Percentiles rank a stretch among this genome's conserved stretches.
Evolutionary conservation across 1,140 invertebrate species (phyloP).

Genomic region (Penaeus chinensis): DNA sequence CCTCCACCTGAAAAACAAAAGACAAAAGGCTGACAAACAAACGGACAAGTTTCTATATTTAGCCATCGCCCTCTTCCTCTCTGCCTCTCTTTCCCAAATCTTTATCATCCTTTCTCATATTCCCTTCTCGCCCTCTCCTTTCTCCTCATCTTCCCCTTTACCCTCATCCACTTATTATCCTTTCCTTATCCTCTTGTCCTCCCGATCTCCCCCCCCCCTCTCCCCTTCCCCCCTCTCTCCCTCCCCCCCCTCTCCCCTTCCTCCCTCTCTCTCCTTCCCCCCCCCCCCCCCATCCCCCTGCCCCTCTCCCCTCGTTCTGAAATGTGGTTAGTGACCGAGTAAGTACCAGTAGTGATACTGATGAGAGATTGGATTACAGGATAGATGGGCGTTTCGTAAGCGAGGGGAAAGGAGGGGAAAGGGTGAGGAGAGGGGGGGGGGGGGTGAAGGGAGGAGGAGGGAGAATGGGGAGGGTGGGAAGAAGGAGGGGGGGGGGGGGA

Average conservation of each 20-base stretch:
- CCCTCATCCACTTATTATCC: no score
- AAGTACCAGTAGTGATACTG: neutral
- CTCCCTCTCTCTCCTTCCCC: neutral
- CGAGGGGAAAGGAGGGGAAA: neutral
- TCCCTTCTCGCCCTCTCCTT: no score
- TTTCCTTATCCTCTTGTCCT: neutral
- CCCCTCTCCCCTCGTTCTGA: neutral
- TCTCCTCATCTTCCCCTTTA: neutral
- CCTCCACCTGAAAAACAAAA: neutral
- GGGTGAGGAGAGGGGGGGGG: neutral
- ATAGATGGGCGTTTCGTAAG: neutral
- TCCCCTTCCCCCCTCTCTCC: no score
- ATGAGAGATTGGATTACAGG: constrained; percentile 6
- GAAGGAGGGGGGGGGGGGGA: neutral
- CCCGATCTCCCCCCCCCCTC: neutral
- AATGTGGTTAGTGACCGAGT: no score
- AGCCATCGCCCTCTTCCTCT: neutral
- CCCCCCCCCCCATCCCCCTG: neutral
- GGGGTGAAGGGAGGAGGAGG: neutral
- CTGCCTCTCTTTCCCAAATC: neutral
- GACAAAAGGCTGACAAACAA: neutral
- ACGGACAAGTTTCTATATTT: neutral
- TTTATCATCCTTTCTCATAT: no score
- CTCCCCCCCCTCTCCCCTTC: neutral
- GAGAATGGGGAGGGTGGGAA: neutral